phyloP scores from a whole-genome alignment of 92 coral and sea anemone species.

The Micromussa lordhowensis region DNA sequence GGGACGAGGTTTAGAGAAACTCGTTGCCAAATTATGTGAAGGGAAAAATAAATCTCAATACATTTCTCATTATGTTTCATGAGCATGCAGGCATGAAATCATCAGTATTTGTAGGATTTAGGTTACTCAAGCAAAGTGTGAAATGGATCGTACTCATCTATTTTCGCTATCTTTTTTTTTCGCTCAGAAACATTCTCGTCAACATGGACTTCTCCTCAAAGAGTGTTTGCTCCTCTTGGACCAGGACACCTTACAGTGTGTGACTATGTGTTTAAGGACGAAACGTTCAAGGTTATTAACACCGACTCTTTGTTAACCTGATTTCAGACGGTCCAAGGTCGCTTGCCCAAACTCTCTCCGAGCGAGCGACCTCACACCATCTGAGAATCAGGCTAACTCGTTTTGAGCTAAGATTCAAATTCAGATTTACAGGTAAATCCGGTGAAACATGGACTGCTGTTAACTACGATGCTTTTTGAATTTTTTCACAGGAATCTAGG shows the following conservation, averaged over 20 bases:
- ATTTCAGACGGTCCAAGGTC: too few relatives aligned
- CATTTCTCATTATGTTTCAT: too few relatives aligned
- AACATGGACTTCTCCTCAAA: constrained; percentile 85
- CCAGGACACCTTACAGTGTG: constrained; percentile 73
- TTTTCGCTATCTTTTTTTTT: background rate
- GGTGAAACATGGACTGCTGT: background rate
- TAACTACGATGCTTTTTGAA: background rate
- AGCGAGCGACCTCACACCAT: too few relatives aligned
- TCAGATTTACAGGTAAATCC: too few relatives aligned
- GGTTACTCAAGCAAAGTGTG: background rate
- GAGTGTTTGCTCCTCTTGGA: constrained; percentile 80
- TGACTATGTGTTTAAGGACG: constrained; percentile 92
- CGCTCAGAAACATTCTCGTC: constrained; percentile 2
- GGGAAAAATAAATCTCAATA: too few relatives aligned
- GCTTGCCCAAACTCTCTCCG: too few relatives aligned
- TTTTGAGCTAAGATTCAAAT: too few relatives aligned
- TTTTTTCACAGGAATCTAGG: constrained; percentile 68
- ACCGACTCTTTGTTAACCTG: background rate
- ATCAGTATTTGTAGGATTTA: too few relatives aligned
- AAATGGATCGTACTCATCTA: background rate
- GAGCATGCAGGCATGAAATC: too few relatives aligned
- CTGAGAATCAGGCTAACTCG: too few relatives aligned
- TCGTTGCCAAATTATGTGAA: background rate
- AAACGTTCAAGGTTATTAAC: constrained; percentile 71
- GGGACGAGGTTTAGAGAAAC: background rate